These are phyloP conservation scores for Dendrocincla fuliginosa DNA, from an alignment of 2,797 vertebrate genomes.

Conservation along the genomic window DNA sequence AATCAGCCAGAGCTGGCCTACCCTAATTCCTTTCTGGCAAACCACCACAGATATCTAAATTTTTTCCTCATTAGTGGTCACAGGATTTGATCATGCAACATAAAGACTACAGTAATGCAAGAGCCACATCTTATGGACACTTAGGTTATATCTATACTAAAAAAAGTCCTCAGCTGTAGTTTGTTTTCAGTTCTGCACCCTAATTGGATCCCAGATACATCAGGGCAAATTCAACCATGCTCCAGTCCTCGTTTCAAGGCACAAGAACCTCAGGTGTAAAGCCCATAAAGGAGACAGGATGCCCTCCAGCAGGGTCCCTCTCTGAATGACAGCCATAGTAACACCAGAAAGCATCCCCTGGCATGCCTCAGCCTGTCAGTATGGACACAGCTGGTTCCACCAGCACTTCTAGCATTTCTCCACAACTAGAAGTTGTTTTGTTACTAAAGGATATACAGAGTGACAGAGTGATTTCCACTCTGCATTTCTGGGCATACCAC, in stretches of 20 bases:
- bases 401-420: neutral
- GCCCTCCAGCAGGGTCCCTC: neutral
- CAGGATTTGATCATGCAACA: neutral
- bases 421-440: neutral
- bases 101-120: neutral
- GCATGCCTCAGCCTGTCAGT: neutral
- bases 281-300: neutral
- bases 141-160: neutral
- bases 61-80: neutral
- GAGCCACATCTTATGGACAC: conserved; percentile 9
- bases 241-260: neutral
- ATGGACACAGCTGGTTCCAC: neutral
- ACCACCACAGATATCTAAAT: neutral
- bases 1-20: neutral
- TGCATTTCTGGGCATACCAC: neutral
- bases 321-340: neutral
- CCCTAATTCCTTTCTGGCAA: neutral
- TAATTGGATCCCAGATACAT: neutral
- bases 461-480: neutral
- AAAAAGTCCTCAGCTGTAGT: neutral
- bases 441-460: accelerated
- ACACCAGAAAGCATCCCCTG: neutral
- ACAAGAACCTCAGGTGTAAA: neutral
- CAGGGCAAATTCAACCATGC: neutral
- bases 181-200: neutral